Evolutionary conservation across 2,888 invertebrate genomes (phyloP).

Genomic region (Melolontha melolontha): DNA sequence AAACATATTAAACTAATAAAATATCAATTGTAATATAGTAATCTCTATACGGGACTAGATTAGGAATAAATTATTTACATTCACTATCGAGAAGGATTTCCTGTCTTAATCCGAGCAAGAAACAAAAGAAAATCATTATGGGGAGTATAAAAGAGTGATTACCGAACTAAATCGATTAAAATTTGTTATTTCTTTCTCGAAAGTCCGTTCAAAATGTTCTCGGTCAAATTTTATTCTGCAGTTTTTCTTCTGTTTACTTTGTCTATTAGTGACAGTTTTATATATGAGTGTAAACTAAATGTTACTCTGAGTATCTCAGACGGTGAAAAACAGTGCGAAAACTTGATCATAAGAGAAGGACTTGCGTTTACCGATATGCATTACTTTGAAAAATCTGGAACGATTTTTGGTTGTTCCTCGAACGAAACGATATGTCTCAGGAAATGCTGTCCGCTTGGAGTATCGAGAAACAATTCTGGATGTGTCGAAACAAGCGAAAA

Average conservation of each 20-base stretch:
- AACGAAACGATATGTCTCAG: slow-evolving; percentile 4
- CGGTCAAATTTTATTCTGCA: background rate
- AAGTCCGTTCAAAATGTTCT: no score
- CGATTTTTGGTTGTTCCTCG: slow-evolving; percentile 10
- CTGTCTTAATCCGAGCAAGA: no score
- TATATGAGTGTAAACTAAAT: background rate
- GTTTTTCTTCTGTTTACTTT: background rate
- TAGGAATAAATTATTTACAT: no score
- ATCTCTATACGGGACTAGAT: no score
- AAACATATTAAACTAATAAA: no score
- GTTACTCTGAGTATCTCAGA: background rate
- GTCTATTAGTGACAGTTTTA: background rate
- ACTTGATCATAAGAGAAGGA: background rate
- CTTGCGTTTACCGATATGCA: background rate
- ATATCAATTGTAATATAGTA: no score
- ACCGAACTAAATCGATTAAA: no score
- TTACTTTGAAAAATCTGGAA: background rate
- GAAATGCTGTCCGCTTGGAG: slow-evolving; percentile 16
- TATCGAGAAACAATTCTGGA: background rate
- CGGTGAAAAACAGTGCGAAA: no score
- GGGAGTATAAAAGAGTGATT: no score
- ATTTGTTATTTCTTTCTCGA: no score
- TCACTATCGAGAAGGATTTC: no score
- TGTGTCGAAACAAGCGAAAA: background rate
- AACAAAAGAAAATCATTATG: no score